Percentiles rank a stretch among this genome's conserved stretches.
phyloP scores from a whole-genome alignment of 2,888 invertebrate genomes.

The Pterobdella sp. region DNA sequence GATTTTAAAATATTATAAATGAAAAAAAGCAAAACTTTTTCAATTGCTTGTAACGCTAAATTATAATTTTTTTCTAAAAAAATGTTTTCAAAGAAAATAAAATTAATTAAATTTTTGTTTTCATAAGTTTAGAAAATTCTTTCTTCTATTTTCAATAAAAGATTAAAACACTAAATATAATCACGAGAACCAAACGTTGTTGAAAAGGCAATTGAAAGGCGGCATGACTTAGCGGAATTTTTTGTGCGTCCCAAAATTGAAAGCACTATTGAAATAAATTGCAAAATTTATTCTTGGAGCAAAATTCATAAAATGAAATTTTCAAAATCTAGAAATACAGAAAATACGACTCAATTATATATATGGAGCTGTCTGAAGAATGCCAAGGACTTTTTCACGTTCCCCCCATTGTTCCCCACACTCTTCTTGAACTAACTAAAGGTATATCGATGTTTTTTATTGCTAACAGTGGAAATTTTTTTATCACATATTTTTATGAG shows the following conservation, averaged over 20 bases:
- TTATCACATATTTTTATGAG: too few species aligned
- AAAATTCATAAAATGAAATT: background rate
- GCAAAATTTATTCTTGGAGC: background rate
- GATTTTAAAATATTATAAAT: too few species aligned
- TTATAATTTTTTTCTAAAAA: too few species aligned
- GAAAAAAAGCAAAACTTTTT: too few species aligned
- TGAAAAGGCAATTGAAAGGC: too few species aligned
- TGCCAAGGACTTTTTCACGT: slow-evolving; percentile 20
- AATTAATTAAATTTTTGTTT: background rate
- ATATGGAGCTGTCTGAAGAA: slow-evolving; percentile 13
- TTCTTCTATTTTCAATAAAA: background rate
- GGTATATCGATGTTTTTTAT: too few species aligned
- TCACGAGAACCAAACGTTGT: too few species aligned
- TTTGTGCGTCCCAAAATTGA: too few species aligned
- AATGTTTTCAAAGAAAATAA: background rate
- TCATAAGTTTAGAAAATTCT: background rate
- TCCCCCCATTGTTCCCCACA: background rate
- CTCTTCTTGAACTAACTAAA: slow-evolving; percentile 18
- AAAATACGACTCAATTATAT: slow-evolving; percentile 22
- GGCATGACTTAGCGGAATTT: too few species aligned
- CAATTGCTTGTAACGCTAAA: too few species aligned
- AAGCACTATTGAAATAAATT: background rate
- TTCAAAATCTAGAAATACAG: background rate
- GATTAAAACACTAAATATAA: too few species aligned
- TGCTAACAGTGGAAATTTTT: too few species aligned